Base-by-base conservation (phyloP, 2,888 invertebrate species). In the Lissonota sp. region DNA sequence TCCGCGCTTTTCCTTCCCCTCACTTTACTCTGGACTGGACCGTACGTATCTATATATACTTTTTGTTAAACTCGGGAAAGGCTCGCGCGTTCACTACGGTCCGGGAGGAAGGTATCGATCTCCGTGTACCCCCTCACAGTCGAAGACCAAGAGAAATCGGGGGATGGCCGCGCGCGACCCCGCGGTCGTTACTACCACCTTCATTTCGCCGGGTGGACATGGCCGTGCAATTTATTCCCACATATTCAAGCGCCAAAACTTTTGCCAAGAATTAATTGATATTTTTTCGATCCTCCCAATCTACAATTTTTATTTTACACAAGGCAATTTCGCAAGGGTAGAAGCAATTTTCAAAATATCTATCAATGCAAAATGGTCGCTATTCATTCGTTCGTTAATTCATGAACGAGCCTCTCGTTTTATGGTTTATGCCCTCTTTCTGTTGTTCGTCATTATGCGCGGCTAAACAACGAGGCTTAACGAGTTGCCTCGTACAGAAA, bases 401-500 rank as follows among this genome's bases (percentile, higher is more conserved):
- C 26, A 26, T 26, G 26, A 2, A 26, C 26, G 26, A 26, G 26
- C 26, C 26, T 26, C 26, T 26, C 26, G 26, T 26, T 26, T 26
- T 26, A 26, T 26, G 26, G 26, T 26, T 26, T 26, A 26, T 26
- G 26, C 26, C 3, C 26, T 26, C 26, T 26, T 3, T 26, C 26
- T 26, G 1, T 81, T 80, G 81, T 75, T 73, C 84, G 84, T 85
- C 86, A 90, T 90, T 89, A 90, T 90, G 82, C 26, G 26, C 26
- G 26, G 49, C 87, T 89, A 89, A 90, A 91, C 89, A 91, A 90
- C 72, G 76, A 88, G 88, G 88, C 82, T 89, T 91, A 91, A 91
- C 90, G 90, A 91, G 76, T 16, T 39, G n/a, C 37, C 26, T 26
- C 26, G 26, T 26, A 49, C 62, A 40, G 26, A 12, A 14, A 60